Base-by-base conservation (phyloP, 2,797 vertebrate species). In the Anabacerthia variegaticeps region DNA sequence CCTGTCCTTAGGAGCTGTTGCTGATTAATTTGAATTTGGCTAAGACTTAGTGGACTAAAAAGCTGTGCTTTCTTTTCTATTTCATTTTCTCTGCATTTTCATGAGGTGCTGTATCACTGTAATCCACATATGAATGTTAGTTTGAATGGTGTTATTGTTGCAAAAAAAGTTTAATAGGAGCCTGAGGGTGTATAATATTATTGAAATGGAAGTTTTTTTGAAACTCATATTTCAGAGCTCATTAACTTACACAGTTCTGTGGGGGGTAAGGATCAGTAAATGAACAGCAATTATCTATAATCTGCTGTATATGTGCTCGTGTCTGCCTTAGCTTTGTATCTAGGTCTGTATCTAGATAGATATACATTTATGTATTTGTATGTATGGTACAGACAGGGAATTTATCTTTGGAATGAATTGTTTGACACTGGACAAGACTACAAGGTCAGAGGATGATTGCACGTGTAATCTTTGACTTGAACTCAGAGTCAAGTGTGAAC, bases 151-250 rank as follows among this genome's bases (percentile, higher is more conserved):
- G 73, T 96, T 97, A 95, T 95, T 93, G 95, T 93, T 94, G 89
- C 88, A 95, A 96, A 96, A 84, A 95, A 95, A 95, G 94, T 96
- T 97, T 95, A 94, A 95, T 92, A 92, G 77, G 61, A 80, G 92
- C 95, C 90, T 0, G 83, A 96, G 96, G 96, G 83, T 82, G 56
- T 72, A 65, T 89, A 87, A 92, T 88, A 88, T 82, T 96, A 96
- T 62, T 93, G 94, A 95, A 97, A 96, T 89, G 74, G 85, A 95
- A 92, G 83, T 83, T 96, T 96, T 95, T 96, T 95, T 94, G 83
- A 85, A 95, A 95, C 89, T 95, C 93, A 61, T 97, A 96, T 96
- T 96, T 96, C 92, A 96, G 93, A 93, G 83, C 94, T 96, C 96
- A 96, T 96, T 97, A 96, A 93, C 90, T 96, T 90, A 88, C 92